Percentiles rank a stretch among this genome's conserved stretches.
Evolutionary conservation across 2,888 invertebrate species (phyloP).

Genomic region (Noctua comes): DNA sequence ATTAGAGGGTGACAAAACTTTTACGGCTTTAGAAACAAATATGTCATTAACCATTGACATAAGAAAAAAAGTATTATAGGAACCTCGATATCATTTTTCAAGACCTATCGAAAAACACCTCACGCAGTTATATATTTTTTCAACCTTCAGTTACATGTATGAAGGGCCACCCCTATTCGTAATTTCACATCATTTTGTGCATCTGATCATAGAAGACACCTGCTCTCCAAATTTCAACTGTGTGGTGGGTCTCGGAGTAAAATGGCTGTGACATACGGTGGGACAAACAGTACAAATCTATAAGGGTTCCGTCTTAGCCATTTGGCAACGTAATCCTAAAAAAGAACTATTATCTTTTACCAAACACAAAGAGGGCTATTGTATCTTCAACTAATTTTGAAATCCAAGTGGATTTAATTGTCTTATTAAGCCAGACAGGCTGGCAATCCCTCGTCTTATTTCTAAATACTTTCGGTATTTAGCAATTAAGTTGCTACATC

Average conservation of each 20-base stretch:
- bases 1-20: too few species aligned
- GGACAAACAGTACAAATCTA: background rate
- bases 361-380: background rate
- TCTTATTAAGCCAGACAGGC: conserved; percentile 45
- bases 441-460: conserved; percentile 38
- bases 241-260: background rate
- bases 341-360: background rate
- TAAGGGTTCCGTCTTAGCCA: background rate
- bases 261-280: background rate
- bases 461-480: conserved; percentile 47
- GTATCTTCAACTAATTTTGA: conserved; percentile 17
- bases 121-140: too few species aligned
- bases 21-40: too few species aligned
- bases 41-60: too few species aligned
- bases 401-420: conserved; percentile 34
- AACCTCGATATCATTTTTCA: too few species aligned
- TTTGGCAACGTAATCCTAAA: background rate
- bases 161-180: background rate
- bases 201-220: background rate
- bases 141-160: too few species aligned
- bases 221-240: background rate
- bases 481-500: conserved; percentile 44
- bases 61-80: too few species aligned
- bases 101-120: too few species aligned
- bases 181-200: background rate